A percentile compares a stretch with the other conserved stretches of the same genome.
Conservation (phyloP, 2,888 invertebrate genomes). For the Phortica magna region DNA sequence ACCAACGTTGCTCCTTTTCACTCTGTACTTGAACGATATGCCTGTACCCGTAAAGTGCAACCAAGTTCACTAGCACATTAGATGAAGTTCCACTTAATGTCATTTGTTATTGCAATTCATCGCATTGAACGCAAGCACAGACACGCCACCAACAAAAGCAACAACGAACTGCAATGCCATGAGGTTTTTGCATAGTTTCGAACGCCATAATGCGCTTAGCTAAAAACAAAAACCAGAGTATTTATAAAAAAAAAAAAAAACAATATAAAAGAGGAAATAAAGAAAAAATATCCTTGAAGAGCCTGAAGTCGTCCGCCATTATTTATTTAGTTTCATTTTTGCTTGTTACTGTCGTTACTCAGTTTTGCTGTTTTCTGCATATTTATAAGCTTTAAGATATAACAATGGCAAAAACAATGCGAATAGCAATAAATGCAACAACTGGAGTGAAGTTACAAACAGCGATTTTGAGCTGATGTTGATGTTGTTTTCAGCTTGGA, state of each 20-base stretch:
- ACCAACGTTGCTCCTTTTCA: neutral
- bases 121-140: neutral
- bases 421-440: slow-evolving; percentile 23
- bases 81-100: neutral
- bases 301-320: neutral
- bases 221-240: neutral
- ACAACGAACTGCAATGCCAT: slow-evolving; percentile 13
- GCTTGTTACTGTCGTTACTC: neutral
- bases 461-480: slow-evolving; percentile 47
- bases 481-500: slow-evolving; percentile 39
- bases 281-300: neutral
- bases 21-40: neutral
- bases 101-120: slow-evolving; percentile 3
- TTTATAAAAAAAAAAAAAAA: neutral
- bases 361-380: slow-evolving; percentile 12
- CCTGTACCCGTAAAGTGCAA: neutral
- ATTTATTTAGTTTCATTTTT: neutral
- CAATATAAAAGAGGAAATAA: too few relatives aligned
- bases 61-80: neutral
- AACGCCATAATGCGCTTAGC: slow-evolving; percentile 14
- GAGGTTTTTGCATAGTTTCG: neutral
- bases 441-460: slow-evolving; percentile 20
- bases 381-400: slow-evolving; percentile 17
- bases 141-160: slow-evolving; percentile 34
- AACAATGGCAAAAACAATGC: neutral